These are phyloP conservation scores for Haplochromis vanheusdeni DNA, from an alignment of 2,113 vertebrate genomes.

Conservation along the genomic window DNA sequence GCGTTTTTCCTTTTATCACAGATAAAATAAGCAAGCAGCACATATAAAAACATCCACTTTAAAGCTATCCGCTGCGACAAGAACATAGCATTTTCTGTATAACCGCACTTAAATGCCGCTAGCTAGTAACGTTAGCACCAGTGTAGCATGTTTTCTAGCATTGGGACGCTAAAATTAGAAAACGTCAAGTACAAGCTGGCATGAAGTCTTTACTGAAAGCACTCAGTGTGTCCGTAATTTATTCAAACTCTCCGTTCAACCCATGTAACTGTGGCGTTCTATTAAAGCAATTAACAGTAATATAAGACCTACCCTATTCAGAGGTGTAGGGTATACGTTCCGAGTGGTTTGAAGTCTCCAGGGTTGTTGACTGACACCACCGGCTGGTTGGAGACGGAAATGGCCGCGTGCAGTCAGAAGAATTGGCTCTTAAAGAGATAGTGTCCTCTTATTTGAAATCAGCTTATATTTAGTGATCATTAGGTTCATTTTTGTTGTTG, in stretches of 20 bases:
- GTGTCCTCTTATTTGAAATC: neutral
- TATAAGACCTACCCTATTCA: slow-evolving; percentile 61
- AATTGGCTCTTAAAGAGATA: slow-evolving; percentile 62
- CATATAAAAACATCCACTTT: neutral
- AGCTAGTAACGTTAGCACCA: slow-evolving; percentile 8
- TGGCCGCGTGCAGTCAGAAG: slow-evolving; percentile 26
- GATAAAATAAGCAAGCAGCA: fast-evolving
- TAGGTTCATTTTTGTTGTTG: neutral
- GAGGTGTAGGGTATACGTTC: slow-evolving; percentile 20
- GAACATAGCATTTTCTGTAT: neutral
- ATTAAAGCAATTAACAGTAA: neutral
- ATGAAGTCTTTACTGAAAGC: neutral
- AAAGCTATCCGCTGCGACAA: neutral
- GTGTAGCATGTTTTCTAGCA: slow-evolving; percentile 15
- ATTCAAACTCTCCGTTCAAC: fast-evolving
- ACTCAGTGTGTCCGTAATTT: neutral
- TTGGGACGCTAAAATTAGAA: slow-evolving; percentile 51
- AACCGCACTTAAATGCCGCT: neutral
- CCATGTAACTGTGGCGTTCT: neutral
- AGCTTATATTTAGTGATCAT: neutral
- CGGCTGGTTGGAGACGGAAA: slow-evolving; percentile 65
- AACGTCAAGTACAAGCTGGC: neutral
- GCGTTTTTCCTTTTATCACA: neutral
- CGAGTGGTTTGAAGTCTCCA: slow-evolving; percentile 41
- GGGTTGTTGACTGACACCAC: slow-evolving; percentile 67